Evolutionary conservation across 2,888 invertebrate genomes (phyloP).

Genomic region (Scotopteryx bipunctaria): DNA sequence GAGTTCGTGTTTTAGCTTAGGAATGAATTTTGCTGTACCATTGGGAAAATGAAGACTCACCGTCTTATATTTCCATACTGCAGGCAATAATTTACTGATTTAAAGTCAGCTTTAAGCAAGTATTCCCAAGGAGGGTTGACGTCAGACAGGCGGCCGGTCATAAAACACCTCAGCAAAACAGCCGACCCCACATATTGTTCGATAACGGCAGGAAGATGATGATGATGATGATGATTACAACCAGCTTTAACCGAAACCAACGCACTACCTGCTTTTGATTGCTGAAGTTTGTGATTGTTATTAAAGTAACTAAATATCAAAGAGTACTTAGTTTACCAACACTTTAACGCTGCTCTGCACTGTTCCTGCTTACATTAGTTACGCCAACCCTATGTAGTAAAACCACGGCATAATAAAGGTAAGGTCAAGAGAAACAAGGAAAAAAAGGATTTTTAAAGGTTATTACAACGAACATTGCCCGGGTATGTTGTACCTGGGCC

Average conservation of each 20-base stretch:
- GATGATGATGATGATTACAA: too few species aligned
- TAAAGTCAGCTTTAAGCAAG: too few species aligned
- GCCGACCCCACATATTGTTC: too few species aligned
- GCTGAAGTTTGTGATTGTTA: neutral
- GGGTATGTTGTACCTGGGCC: constrained; percentile 46
- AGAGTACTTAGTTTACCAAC: neutral
- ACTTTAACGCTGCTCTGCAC: neutral
- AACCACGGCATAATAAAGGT: constrained; percentile 32
- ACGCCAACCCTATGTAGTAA: constrained; percentile 20
- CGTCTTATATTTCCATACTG: constrained; percentile 16
- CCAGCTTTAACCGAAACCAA: too few species aligned
- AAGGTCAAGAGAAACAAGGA: constrained; percentile 46
- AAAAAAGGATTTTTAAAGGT: constrained; percentile 57
- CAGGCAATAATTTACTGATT: constrained; percentile 12
- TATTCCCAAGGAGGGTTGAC: too few species aligned
- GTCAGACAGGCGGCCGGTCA: too few species aligned
- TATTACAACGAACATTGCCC: constrained; percentile 54
- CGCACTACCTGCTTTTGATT: neutral
- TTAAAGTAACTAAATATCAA: constrained; percentile 1
- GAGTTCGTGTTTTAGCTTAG: constrained; percentile 12
- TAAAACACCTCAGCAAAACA: too few species aligned
- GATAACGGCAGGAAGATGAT: too few species aligned
- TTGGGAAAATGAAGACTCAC: constrained; percentile 9
- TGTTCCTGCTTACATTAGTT: neutral
- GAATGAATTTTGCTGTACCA: constrained; percentile 20